phyloP scores from a whole-genome alignment of 2,888 invertebrate genomes.

The Drosophila kambysellisi region DNA sequence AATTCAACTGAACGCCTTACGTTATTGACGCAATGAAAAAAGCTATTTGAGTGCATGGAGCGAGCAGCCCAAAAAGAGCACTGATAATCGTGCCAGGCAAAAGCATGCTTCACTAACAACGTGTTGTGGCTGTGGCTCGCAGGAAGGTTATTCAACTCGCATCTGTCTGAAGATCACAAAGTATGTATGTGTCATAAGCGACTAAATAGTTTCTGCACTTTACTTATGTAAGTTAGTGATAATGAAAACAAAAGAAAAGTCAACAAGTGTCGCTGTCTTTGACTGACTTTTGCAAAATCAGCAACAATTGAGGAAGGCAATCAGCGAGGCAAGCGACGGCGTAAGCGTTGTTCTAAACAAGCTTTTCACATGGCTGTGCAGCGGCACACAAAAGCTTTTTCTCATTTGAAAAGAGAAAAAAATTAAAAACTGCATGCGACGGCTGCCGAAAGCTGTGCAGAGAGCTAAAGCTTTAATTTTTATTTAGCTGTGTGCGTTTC shows the following conservation, averaged over 20 bases:
- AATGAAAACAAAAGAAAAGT: conserved; percentile 3
- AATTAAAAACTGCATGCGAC: conserved; percentile 49
- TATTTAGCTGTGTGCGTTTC: conserved; percentile 16
- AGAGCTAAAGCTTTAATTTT: conserved; percentile 43
- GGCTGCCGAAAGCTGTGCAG: conserved; percentile 48
- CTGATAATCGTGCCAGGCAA: conserved; percentile 47
- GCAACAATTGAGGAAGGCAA: conserved; percentile 26
- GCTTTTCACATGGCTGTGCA: conserved; percentile 48
- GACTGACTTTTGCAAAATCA: conserved; percentile 40
- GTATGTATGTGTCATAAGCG: conserved; percentile 23
- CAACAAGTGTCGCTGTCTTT: conserved; percentile 1
- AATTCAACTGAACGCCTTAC: conserved; percentile 19
- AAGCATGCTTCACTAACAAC: conserved; percentile 37
- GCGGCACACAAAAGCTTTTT: conserved; percentile 44
- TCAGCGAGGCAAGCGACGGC: conserved; percentile 12
- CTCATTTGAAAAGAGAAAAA: conserved; percentile 16
- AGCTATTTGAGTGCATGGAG: conserved; percentile 45
- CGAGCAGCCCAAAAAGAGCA: conserved; percentile 26
- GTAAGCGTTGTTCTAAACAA: conserved; percentile 66
- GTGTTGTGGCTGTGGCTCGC: conserved; percentile 29
- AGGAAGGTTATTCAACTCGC: conserved; percentile 60
- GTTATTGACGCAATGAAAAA: conserved; percentile 16
- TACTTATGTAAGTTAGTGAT: background rate
- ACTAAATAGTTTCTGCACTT: conserved; percentile 9
- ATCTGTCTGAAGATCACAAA: conserved; percentile 8